Evolutionary conservation across 2,113 vertebrate genomes (phyloP).

Genomic region (Actinemys pallida): DNA sequence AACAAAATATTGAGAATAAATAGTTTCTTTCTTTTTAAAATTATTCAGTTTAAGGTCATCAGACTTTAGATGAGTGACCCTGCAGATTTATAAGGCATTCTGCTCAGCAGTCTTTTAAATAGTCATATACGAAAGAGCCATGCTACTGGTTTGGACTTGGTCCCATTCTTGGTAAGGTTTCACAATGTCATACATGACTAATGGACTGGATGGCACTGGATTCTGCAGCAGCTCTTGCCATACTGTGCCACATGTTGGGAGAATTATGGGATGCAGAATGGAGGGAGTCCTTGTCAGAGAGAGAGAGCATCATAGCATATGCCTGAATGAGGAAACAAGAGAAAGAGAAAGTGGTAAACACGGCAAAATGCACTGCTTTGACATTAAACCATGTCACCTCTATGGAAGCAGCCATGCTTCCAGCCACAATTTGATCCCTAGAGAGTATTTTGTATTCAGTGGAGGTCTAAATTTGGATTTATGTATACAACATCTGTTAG

Average conservation of each 20-base stretch:
- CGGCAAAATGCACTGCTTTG: accelerated
- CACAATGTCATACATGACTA: conserved; percentile 94
- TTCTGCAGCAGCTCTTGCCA: conserved; percentile 93
- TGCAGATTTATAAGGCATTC: conserved; percentile 91
- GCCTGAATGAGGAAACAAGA: conserved; percentile 80
- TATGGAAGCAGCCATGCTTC: accelerated
- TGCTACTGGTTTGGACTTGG: conserved; percentile 84
- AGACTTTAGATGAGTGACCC: conserved; percentile 86
- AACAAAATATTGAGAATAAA: conserved; percentile 99
- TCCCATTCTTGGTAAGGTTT: conserved; percentile 77
- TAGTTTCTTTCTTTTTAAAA: conserved; percentile 90
- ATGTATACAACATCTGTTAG: neutral
- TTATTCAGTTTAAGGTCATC: conserved; percentile 89
- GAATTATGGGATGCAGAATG: conserved; percentile 88
- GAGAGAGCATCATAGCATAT: conserved; percentile 97
- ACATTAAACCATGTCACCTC: neutral
- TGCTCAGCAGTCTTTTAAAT: conserved; percentile 90
- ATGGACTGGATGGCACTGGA: conserved; percentile 95
- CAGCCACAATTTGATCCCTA: neutral
- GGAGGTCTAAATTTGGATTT: neutral
- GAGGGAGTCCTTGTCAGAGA: conserved; percentile 96
- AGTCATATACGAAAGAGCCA: conserved; percentile 84
- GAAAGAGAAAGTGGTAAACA: conserved; percentile 48
- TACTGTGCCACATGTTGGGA: conserved; percentile 94
- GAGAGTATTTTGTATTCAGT: neutral